Evolutionary conservation across 2,797 vertebrate species (phyloP).

Genomic region (Caiman crocodilus): DNA sequence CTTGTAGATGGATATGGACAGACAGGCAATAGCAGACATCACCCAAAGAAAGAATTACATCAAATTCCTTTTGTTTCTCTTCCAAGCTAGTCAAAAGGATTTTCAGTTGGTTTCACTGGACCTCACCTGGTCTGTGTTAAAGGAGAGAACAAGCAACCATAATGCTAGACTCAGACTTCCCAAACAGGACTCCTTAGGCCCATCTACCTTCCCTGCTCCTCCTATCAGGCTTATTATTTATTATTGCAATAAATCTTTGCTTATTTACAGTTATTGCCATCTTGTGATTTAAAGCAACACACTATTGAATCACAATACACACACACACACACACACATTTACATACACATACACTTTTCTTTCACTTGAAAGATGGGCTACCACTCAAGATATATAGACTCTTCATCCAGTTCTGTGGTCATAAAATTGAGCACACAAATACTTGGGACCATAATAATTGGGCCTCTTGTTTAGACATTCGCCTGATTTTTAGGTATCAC

Average conservation of each 20-base stretch:
- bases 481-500: background rate
- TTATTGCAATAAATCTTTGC: background rate
- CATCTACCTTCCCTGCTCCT: background rate
- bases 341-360: background rate
- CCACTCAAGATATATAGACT: background rate
- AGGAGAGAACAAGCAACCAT: background rate
- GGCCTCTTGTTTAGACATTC: too few relatives aligned
- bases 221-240: background rate
- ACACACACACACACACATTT: too few relatives aligned
- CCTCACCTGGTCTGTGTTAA: background rate
- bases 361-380: background rate
- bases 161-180: rapidly evolving
- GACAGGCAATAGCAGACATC: background rate
- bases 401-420: background rate
- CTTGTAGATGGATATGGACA: background rate
- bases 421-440: background rate
- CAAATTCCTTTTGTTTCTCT: background rate
- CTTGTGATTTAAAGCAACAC: background rate
- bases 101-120: background rate
- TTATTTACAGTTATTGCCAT: background rate
- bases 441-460: background rate
- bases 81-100: too few relatives aligned
- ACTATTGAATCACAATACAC: background rate
- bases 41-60: background rate
- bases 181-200: background rate